Conservation (phyloP, 2,113 vertebrate genomes). For the Cacatua alba region DNA sequence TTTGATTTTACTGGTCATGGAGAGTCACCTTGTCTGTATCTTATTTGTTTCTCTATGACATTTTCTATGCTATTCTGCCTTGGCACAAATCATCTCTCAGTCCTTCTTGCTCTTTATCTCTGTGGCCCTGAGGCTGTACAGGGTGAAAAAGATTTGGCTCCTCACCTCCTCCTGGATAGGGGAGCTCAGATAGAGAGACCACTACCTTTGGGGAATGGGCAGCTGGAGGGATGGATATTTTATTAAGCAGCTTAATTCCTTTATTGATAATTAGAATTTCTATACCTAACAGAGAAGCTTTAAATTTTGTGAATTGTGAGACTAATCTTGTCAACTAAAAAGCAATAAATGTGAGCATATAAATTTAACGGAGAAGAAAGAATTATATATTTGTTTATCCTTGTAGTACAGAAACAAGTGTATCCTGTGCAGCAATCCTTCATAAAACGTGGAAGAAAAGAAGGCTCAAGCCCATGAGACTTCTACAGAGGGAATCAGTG, state of each 20-base stretch:
- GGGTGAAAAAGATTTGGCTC: neutral
- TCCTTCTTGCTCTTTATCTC: neutral
- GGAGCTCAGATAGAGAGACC: neutral
- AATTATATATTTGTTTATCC: slow-evolving; percentile 8
- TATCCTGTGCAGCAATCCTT: neutral
- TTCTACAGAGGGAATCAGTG: neutral
- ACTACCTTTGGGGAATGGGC: neutral
- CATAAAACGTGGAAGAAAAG: neutral
- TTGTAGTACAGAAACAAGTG: neutral
- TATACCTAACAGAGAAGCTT: neutral
- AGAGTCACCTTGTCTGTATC: neutral
- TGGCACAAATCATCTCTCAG: neutral
- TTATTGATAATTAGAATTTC: neutral
- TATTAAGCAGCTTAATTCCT: neutral
- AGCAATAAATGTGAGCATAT: neutral
- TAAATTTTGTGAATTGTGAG: slow-evolving; percentile 41
- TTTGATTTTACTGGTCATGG: neutral
- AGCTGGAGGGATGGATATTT: neutral
- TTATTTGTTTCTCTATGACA: neutral
- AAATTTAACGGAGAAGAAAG: neutral
- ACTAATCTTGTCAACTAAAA: slow-evolving; percentile 25
- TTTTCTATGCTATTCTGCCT: neutral
- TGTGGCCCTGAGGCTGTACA: accelerated
- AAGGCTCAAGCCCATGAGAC: neutral
- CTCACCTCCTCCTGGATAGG: neutral